These are phyloP conservation scores for Neria commutata DNA, from an alignment of 2,888 invertebrate species.

Conservation along the genomic window DNA sequence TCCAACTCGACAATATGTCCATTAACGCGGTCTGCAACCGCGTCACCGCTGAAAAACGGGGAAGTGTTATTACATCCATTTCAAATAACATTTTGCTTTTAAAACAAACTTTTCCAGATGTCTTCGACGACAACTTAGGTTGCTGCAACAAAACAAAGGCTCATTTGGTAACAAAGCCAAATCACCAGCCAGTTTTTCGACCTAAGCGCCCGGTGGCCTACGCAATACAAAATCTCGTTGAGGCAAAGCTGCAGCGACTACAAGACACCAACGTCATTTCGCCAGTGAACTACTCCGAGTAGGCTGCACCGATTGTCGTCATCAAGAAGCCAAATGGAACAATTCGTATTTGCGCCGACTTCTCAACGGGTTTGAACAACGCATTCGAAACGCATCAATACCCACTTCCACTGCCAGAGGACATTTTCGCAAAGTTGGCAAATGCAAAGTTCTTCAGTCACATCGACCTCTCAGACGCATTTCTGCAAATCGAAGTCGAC, in stretches of 20 bases:
- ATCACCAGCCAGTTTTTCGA: constrained; percentile 29
- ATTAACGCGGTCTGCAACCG: constrained; percentile 17
- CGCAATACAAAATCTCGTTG: constrained; percentile 28
- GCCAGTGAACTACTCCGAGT: constrained; percentile 32
- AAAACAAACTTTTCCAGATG: constrained; percentile 17
- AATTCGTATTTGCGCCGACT: constrained; percentile 33
- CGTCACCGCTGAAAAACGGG: background rate
- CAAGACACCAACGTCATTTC: constrained; percentile 27
- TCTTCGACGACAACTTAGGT: constrained; percentile 21
- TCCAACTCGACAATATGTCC: constrained; percentile 13
- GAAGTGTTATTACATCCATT: background rate
- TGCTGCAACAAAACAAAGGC: constrained; percentile 30
- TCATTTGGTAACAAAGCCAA: constrained; percentile 27
- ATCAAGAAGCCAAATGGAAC: constrained; percentile 26
- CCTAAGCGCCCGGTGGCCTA: constrained; percentile 34
- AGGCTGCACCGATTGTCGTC: constrained; percentile 35
- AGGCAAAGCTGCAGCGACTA: constrained; percentile 27
- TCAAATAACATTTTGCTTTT: constrained; percentile 5
- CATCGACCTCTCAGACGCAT: constrained; percentile 34
- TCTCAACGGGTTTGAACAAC: constrained; percentile 32
- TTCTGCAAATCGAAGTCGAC: constrained; percentile 32
- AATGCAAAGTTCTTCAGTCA: constrained; percentile 25
- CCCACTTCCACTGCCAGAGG: constrained; percentile 30
- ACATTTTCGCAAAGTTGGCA: constrained; percentile 29
- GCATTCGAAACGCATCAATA: constrained; percentile 31